Evolutionary conservation across 2,888 invertebrate species (phyloP).

Genomic region (Tetropium fuscum): DNA sequence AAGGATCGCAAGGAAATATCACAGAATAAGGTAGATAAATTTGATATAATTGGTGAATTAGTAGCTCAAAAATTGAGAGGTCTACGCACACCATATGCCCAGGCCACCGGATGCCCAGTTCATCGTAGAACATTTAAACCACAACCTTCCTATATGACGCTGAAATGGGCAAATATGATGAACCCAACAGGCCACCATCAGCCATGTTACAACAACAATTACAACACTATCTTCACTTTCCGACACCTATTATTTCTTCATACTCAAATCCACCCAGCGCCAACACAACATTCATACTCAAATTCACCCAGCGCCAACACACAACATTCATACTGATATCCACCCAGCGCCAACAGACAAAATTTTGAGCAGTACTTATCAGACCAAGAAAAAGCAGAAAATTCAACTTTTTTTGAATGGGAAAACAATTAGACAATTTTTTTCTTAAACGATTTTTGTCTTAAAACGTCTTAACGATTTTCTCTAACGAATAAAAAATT

Average conservation of each 20-base stretch:
- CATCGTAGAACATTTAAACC: slow-evolving; percentile 16
- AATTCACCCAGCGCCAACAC: slow-evolving; percentile 1
- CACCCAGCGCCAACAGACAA: slow-evolving; percentile 1
- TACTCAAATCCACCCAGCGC: slow-evolving; percentile 16
- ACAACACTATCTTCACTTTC: slow-evolving; percentile 8
- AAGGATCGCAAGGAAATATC: slow-evolving; percentile 24
- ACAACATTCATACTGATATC: slow-evolving; percentile 1
- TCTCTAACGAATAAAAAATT: too few species aligned
- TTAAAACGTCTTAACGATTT: too few species aligned
- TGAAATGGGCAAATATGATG: slow-evolving; percentile 20
- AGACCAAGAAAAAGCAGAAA: too few species aligned
- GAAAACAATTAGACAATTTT: too few species aligned
- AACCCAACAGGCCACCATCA: slow-evolving; percentile 19
- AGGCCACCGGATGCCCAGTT: too few species aligned
- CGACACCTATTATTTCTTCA: background rate
- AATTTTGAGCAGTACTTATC: too few species aligned
- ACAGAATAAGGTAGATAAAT: slow-evolving; percentile 16
- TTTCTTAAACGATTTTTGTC: too few species aligned
- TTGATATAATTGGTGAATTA: slow-evolving; percentile 20
- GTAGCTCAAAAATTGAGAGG: slow-evolving; percentile 23
- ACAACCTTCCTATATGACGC: slow-evolving; percentile 16
- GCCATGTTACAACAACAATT: slow-evolving; percentile 16
- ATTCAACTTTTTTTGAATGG: too few species aligned
- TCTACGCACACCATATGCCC: slow-evolving; percentile 24
- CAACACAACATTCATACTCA: too few species aligned